These are phyloP conservation scores for Sebastes minor DNA, from an alignment of 2,797 vertebrate species.

Conservation along the genomic window DNA sequence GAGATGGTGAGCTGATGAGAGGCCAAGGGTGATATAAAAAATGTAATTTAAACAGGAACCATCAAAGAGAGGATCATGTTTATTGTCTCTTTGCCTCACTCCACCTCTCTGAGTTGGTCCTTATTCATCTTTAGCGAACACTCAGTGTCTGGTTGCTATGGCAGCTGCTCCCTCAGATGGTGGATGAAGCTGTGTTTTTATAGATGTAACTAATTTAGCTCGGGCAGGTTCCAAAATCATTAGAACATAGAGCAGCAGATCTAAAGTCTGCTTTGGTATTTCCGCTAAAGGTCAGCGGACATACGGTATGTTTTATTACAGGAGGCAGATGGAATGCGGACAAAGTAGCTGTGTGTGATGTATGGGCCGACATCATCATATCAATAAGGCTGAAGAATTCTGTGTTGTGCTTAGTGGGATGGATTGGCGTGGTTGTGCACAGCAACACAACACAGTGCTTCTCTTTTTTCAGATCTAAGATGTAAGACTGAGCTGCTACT, in stretches of 20 bases:
- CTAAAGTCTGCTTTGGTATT: constrained; percentile 62
- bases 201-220: constrained; percentile 58
- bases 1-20: constrained; percentile 1
- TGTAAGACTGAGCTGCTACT: neutral
- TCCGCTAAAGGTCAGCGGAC: constrained; percentile 69
- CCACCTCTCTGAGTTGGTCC: constrained; percentile 15
- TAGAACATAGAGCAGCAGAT: constrained; percentile 56
- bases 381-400: constrained; percentile 46
- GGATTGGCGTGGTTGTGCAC: neutral
- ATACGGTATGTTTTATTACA: constrained; percentile 54
- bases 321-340: constrained; percentile 46
- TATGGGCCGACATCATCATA: constrained; percentile 30
- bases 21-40: neutral
- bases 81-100: constrained; percentile 7
- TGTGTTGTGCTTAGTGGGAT: constrained; percentile 26
- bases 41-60: neutral
- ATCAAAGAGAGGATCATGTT: neutral
- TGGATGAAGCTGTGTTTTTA: constrained; percentile 44
- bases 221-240: constrained; percentile 54
- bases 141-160: constrained; percentile 60
- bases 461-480: neutral
- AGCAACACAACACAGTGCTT: neutral
- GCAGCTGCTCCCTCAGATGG: constrained; percentile 54
- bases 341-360: constrained; percentile 53
- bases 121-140: constrained; percentile 47